A percentile compares a stretch with the other conserved stretches of the same genome.
Conservation (phyloP, 2,888 invertebrate species). For the Dryobotodes eremita region DNA sequence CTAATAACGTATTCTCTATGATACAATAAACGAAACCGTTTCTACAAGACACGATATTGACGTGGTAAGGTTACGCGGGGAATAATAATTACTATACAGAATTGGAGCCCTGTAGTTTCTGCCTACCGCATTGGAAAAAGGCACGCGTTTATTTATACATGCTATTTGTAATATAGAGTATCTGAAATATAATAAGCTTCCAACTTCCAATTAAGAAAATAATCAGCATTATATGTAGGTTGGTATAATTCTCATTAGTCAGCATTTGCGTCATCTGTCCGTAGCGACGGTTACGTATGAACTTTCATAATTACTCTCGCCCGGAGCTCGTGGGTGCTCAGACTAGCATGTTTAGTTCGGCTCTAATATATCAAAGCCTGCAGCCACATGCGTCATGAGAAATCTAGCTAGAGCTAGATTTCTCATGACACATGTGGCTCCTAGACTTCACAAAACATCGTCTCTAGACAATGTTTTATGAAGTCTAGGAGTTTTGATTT, state of each 20-base stretch:
- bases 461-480: neutral
- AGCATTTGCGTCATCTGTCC: conserved; percentile 15
- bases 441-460: no score
- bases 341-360: conserved; percentile 3
- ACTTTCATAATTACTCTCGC: conserved; percentile 31
- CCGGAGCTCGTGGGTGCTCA: conserved; percentile 34
- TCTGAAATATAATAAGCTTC: neutral
- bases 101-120: no score
- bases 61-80: no score
- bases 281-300: conserved; percentile 12
- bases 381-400: conserved; percentile 23
- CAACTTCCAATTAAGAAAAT: neutral
- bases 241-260: conserved; percentile 13
- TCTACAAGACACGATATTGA: no score
- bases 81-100: no score
- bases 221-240: neutral
- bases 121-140: no score
- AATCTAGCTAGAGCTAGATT: conserved; percentile 11
- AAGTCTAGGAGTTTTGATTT: conserved; percentile 2
- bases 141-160: no score
- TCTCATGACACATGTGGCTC: no score
- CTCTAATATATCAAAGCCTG: conserved; percentile 31
- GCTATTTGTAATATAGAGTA: no score
- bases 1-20: no score
- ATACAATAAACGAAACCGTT: no score